Conservation (phyloP, 2,888 invertebrate genomes). For the Drosophila macrospina region DNA sequence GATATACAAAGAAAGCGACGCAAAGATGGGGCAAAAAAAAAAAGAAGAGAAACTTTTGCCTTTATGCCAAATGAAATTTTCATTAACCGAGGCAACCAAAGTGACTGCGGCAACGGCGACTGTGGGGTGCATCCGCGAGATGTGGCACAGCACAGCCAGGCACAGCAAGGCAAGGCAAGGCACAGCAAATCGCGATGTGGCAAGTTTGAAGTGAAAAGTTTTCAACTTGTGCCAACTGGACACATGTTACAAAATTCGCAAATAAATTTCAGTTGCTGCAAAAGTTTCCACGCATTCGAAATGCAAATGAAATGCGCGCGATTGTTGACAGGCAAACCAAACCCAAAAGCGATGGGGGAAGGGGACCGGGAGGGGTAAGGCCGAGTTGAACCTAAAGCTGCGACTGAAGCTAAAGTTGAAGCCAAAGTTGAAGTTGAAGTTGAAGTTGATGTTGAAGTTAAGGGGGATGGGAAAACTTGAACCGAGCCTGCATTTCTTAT, state of each 20-base stretch:
- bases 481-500: constrained; percentile 71
- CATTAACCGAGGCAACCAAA: constrained; percentile 77
- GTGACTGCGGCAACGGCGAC: constrained; percentile 64
- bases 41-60: constrained; percentile 56
- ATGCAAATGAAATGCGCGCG: constrained; percentile 78
- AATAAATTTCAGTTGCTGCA: constrained; percentile 69
- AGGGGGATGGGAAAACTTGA: constrained; percentile 46
- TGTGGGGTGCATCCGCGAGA: constrained; percentile 14
- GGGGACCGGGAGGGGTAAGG: neutral
- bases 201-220: constrained; percentile 73
- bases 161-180: too few species aligned
- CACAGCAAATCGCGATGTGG: constrained; percentile 4
- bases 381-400: constrained; percentile 14
- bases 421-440: neutral
- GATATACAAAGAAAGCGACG: constrained; percentile 40
- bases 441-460: constrained; percentile 22
- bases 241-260: constrained; percentile 79
- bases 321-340: constrained; percentile 65
- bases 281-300: constrained; percentile 70
- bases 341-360: too few species aligned
- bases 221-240: constrained; percentile 75
- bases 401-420: neutral
- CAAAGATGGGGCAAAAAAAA: too few species aligned
- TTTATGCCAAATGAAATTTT: constrained; percentile 69
- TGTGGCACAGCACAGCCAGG: too few species aligned